Base-by-base conservation (phyloP, 2,113 vertebrate genomes). In the Narcine bancroftii region DNA sequence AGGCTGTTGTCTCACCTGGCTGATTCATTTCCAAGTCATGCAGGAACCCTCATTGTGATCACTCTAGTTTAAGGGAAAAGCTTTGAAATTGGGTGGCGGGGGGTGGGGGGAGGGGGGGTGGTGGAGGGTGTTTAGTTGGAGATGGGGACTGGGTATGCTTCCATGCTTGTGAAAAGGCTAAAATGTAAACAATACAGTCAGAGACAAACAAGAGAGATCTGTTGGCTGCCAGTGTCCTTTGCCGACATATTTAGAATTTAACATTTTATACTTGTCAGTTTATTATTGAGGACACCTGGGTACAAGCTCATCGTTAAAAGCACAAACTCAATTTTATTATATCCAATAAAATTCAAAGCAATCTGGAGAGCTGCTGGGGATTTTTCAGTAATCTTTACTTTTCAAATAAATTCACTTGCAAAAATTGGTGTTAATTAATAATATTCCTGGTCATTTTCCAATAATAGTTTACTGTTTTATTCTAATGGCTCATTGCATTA, bases 1-100 rank as follows among this genome's bases (percentile, higher is more conserved):
- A 91, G 89, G 89, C 89, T 71, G 89, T 91, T 91, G 89, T 91
- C 89, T 91, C 89, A 91, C 89, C 89, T 91, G 89, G 89, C 65
- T 91, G 89, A 66, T 45, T 91, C 63, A 91, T 69, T 91, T 71
- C 11, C 63, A 65, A 91, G 89, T 91, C 89, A 66, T 45, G 89
- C 89, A 45, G 63, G 71, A 91, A 69, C 45, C 65, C 11, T 47
- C 36, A 71, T 91, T 91, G 89, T 91, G 60, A 71, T 91, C 36
- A 45, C 26, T 24, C 26, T 69, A 26, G 87, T 10, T 39, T 45
- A 15, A 45, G 60, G 36, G 56, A 60, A 87, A 36, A 29, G 42
- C 65, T 91, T 69, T 26, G 60, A 91, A 66, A 91, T 47, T 45
- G 87, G 63, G 75, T 6, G 2, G 29, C 9, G 24, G 72, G 33